Base-by-base conservation (phyloP, 2,888 invertebrate genomes). In the Philopedon plagiatum region DNA sequence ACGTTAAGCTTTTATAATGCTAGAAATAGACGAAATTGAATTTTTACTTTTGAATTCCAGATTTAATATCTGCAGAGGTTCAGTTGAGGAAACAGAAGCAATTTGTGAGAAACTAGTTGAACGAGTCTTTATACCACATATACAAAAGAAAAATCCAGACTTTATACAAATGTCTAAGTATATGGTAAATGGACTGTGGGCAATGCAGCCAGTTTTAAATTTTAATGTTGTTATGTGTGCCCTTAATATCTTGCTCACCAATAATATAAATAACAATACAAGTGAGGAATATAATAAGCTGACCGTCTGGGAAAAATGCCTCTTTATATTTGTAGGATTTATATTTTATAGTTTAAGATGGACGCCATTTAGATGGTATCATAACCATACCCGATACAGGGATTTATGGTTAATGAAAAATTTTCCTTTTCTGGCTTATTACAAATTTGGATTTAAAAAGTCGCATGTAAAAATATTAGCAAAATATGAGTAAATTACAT, bases 351-450 rank as follows among this genome's bases (percentile, higher is more conserved):
- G 54, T 58, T 44, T 73, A 39, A 70, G 56, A 65, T 73, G 60
- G 60, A 49, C 73, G 2, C 65, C 66, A 0, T 62, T 62, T 21
- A 70, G 66, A 39, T 92, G 91, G 73, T 73, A 66, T 18, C 58
- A 57, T 29, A 73, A 73, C 23, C 19, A 57, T n/a, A 11, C 82
- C 78, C 67, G 79, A 90, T 60, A 89, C 79, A 79, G 91, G 1
- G 86, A 89, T 37, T 13, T 93, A 15, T 88, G 89, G 75, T 80
- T 93, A 0, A 90, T 92, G 83, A 89, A 89, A 76, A 88, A 91
- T 63, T 91, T 90, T 79, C 94, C 94, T 0, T 91, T 91, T 76
- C 78, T 93, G 46, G 92, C 92, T 0, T 91, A 91, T 83, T 88
- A 88, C 79, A 87, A 86, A 39, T 93, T 89, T 80, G 93, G 93